Evolutionary conservation across 2,888 invertebrate species (phyloP).

Genomic region (Pocota personata): DNA sequence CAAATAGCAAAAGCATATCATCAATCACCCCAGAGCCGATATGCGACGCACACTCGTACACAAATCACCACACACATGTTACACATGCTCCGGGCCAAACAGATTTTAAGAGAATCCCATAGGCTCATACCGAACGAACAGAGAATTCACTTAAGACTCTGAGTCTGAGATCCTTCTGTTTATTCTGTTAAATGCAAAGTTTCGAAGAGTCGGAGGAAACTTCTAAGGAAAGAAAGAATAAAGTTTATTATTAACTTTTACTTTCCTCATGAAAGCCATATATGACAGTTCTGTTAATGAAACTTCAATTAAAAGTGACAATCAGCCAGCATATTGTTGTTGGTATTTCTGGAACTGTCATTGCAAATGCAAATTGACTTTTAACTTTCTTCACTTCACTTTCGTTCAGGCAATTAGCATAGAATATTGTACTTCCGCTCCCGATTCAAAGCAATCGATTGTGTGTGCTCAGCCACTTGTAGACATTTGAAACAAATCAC

Average conservation of each 20-base stretch:
- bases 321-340: constrained; percentile 20
- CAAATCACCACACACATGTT: constrained; percentile 26
- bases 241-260: constrained; percentile 42
- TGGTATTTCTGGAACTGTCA: background rate
- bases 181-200: constrained; percentile 5
- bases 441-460: constrained; percentile 21
- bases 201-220: background rate
- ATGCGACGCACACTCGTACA: background rate
- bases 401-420: constrained; percentile 67
- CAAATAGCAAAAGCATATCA: constrained; percentile 49
- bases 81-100: constrained; percentile 5
- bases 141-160: background rate
- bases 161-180: background rate
- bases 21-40: constrained; percentile 51
- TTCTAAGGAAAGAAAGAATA: background rate
- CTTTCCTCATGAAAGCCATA: constrained; percentile 16
- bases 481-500: constrained; percentile 45
- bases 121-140: background rate
- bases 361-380: constrained; percentile 32
- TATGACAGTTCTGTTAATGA: constrained; percentile 54
- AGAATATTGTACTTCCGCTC: constrained; percentile 48
- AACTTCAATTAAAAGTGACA: constrained; percentile 63
- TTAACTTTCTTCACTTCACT: constrained; percentile 65
- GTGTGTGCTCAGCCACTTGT: background rate
- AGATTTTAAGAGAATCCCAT: constrained; percentile 11